phyloP scores from a whole-genome alignment of 1,140 invertebrate species.

The Brachionus manjavacas region DNA sequence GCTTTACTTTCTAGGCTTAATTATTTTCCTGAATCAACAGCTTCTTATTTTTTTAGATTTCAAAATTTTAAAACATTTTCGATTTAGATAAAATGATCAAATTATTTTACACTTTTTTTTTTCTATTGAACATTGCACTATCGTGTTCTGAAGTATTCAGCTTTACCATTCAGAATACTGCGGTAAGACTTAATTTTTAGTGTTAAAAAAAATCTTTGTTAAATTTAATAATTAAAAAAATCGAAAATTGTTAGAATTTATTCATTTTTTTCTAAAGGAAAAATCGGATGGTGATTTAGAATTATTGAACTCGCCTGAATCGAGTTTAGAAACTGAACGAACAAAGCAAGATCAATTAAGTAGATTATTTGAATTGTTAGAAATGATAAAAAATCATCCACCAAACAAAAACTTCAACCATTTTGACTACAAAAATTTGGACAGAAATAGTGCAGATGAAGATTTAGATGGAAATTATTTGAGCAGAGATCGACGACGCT shows the following conservation, averaged over 20 bases:
- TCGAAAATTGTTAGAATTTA: no score
- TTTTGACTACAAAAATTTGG: background rate
- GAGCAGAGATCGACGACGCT: conserved; percentile 8
- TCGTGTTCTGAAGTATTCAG: background rate
- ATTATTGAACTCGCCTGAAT: background rate
- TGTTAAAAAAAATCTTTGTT: no score
- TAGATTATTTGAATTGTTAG: background rate
- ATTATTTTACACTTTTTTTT: background rate
- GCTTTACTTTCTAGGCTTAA: no score
- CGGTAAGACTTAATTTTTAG: background rate
- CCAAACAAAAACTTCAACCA: background rate
- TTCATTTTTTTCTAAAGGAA: background rate
- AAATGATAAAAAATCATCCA: background rate
- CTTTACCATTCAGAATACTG: background rate
- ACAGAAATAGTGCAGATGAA: background rate
- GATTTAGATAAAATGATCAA: background rate
- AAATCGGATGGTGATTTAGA: background rate
- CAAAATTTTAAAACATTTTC: background rate
- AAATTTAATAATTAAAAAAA: no score
- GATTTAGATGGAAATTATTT: background rate
- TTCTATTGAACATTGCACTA: background rate
- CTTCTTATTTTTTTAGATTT: no score
- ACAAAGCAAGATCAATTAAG: background rate
- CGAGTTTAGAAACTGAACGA: background rate
- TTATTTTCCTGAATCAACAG: no score